Evolutionary conservation across 2,888 invertebrate species (phyloP).

Genomic region (Pseudococcus viburni): DNA sequence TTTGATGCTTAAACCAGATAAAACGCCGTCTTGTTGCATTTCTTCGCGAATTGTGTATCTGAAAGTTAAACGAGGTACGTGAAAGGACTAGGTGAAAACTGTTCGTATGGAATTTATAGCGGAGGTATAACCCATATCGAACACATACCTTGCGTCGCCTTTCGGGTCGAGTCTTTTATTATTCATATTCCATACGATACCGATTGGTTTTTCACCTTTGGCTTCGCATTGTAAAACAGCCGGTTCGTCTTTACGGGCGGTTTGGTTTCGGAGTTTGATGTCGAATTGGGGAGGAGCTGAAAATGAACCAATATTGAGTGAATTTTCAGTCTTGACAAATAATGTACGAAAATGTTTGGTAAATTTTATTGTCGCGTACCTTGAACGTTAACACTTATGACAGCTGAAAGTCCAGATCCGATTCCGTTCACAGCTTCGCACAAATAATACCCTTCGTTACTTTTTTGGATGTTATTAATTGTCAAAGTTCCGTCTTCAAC

Average conservation of each 20-base stretch:
- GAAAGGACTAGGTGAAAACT: not conserved
- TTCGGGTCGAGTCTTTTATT: conserved; percentile 92
- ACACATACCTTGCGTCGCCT: conserved; percentile 80
- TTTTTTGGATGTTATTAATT: conserved; percentile 91
- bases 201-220: conserved; percentile 94
- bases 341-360: not conserved
- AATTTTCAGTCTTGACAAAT: not conserved
- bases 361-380: conserved; percentile 74
- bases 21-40: conserved; percentile 87
- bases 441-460: conserved; percentile 93
- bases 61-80: conserved; percentile 71
- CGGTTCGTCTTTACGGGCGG: conserved; percentile 90
- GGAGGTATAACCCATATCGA: not conserved
- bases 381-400: conserved; percentile 93
- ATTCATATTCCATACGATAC: conserved; percentile 95
- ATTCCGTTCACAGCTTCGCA: conserved; percentile 98
- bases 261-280: conserved; percentile 91
- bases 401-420: conserved; percentile 94
- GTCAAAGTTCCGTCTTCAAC: conserved; percentile 94
- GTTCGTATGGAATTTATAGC: not conserved
- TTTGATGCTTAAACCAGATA: conserved; percentile 90
- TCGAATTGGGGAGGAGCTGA: conserved; percentile 93
- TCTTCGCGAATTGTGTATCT: conserved; percentile 79
- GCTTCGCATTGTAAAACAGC: conserved; percentile 93
- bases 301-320: conserved; percentile 68